Evolutionary conservation across 2,888 invertebrate genomes (phyloP), one percentile per base, ranked within the genome.

Genomic region (Mimachlamys varia): DNA sequence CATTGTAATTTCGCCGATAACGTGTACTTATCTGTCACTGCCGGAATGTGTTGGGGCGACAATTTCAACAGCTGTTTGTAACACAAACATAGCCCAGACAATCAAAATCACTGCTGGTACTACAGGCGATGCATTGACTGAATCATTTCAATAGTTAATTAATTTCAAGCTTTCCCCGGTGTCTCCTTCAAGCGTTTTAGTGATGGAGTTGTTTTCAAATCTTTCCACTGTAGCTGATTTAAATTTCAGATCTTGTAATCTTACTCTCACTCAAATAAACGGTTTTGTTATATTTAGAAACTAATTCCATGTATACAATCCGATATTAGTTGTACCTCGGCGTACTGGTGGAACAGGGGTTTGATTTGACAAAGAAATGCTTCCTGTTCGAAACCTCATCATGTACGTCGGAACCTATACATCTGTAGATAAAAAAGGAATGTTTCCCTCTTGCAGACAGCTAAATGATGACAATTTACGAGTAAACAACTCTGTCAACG

Each of bases 391-490:
- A 33, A 33, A 76, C 33, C 76, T 27, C n/a, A 76, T 27, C 62
- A 76, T 76, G n/a, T 0, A 27, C 27, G 4, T 76, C 3, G 5
- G 27, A 5, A 58, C 4, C 62, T 10, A 76, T 15, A 76, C 12
- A 27, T 76, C 33, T 76, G 12, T 33, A 76, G 22, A 76, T 76
- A 76, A 27, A 44, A 44, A n/a, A 76, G 12, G 27, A 22, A 33
- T 76, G 76, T 33, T 22, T 76, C 76, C 22, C 12, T 33, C 76
- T 33, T 33, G 76, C 76, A 76, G 62, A 62, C 33, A 76, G 12
- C 76, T 76, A 76, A 19, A 12, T 76, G 76, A 76, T 76, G 76
- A 33, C 76, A 76, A 76, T 76, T 76, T 76, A 76, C 33, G 33
- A 76, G 76, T 76, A 22, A 5, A 76, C 10, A 76, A 27, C 33